Evolutionary conservation across 1,140 invertebrate species (phyloP).

Genomic region (Leptinotarsa undecemlineata): DNA sequence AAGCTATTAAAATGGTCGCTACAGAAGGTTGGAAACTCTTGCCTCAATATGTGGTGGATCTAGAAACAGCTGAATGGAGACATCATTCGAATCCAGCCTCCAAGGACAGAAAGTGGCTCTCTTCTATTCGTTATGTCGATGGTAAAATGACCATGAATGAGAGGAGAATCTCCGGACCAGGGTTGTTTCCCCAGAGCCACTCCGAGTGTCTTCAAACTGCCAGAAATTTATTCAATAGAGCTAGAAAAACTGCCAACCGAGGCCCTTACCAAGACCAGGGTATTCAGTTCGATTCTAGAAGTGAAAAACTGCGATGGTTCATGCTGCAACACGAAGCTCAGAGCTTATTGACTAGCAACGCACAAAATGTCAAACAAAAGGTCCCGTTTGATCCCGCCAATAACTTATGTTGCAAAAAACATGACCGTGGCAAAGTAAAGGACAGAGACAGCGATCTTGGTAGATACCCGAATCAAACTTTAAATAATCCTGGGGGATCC

Average conservation of each 20-base stretch:
- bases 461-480: conserved; percentile 35
- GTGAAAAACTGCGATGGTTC: conserved; percentile 80
- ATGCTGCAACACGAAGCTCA: conserved; percentile 79
- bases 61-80: conserved; percentile 87
- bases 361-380: conserved; percentile 73
- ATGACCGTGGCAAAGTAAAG: conserved; percentile 49
- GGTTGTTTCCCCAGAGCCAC: conserved; percentile 71
- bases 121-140: conserved; percentile 75
- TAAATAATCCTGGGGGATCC: conserved; percentile 48
- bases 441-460: conserved; percentile 46
- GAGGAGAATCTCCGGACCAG: conserved; percentile 68
- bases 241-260: conserved; percentile 75
- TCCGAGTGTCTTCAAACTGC: conserved; percentile 79
- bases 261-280: conserved; percentile 74
- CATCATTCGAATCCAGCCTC: conserved; percentile 79
- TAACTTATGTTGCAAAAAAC: conserved; percentile 41
- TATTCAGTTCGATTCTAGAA: conserved; percentile 66
- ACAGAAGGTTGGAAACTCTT: conserved; percentile 88
- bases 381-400: conserved; percentile 70
- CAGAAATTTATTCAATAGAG: conserved; percentile 75
- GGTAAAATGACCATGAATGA: conserved; percentile 76
- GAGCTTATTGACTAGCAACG: conserved; percentile 71
- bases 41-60: conserved; percentile 83
- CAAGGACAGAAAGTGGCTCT: conserved; percentile 81
- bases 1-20: conserved; percentile 85